Evolutionary conservation across 2,888 invertebrate species (phyloP), one percentile per base, ranked within the genome.

Genomic region (Plagiodera versicolora): DNA sequence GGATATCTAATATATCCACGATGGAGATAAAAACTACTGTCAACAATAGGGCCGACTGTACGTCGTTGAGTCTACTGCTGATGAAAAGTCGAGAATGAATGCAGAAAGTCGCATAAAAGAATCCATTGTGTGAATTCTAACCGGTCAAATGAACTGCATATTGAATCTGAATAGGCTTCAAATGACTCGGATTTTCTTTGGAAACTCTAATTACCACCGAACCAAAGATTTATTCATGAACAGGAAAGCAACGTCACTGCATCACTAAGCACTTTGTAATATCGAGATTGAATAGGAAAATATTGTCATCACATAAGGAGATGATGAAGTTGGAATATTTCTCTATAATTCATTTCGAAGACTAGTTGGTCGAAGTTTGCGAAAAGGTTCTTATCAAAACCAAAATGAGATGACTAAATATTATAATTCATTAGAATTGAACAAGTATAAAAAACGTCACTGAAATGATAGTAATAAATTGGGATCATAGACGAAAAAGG

Each of bases 121-220:
- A 19, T n/a, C 49, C 16, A 56, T 49, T 30, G 48, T 56, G 20
- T 17, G 1, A 10, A 35, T n/a, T n/a, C 30, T 56, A 56, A 56
- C 46, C 48, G 48, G 20, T 35, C 52, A 52, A 32, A 52, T 52
- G 52, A 52, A 52, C 39, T 35, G 48, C 56, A 49, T 35, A 39
- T 49, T 56, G 35, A 48, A 35, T 35, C 30, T 24, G 56, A 49
- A 56, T 56, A 48, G 39, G 39, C 35, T 24, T 49, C 24, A 24
- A 47, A 56, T 56, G 56, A 56, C 56, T 56, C 19, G 49, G 24
- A 39, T 49, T 49, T 56, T 49, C 56, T 56, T 56, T 56, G 49
- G 28, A 20, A 19, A 17, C 39, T 39, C 11, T 48, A 24, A 49
- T 49, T 49, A 56, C 48, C 48, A n/a, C 32, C n/a, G 18, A 49